phyloP scores from a whole-genome alignment of 2,888 invertebrate genomes.

The Hetaerina titia region DNA sequence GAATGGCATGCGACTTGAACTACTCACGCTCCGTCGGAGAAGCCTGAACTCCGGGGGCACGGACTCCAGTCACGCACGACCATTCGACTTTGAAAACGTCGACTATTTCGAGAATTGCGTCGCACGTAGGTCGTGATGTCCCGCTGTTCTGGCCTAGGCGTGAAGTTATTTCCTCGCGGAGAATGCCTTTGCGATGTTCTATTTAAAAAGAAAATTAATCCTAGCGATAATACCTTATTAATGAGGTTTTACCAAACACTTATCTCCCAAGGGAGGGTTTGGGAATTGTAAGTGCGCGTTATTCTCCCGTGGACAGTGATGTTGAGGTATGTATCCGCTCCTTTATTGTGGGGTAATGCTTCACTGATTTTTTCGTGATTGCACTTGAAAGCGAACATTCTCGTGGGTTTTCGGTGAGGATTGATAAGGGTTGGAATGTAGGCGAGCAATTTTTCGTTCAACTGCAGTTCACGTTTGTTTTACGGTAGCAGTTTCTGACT shows the following conservation, averaged over 20 bases:
- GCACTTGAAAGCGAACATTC: no score
- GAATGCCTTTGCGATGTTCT: background rate
- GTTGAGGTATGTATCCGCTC: no score
- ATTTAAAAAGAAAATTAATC: background rate
- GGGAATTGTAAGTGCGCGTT: no score
- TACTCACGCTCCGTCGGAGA: background rate
- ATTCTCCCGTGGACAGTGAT: no score
- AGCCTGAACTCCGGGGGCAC: background rate
- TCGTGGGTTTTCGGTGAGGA: no score
- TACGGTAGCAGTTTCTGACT: background rate
- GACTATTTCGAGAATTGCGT: slow-evolving; percentile 1
- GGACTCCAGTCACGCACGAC: background rate
- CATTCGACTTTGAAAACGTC: background rate
- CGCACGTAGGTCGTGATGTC: background rate
- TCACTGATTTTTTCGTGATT: no score
- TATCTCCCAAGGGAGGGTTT: no score
- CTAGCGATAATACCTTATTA: background rate
- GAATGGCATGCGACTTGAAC: background rate
- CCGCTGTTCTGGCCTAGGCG: background rate
- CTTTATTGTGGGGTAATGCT: no score
- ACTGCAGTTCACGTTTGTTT: background rate
- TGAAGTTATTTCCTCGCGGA: background rate
- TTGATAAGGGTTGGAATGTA: no score
- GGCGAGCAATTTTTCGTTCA: no score
- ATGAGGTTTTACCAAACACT: background rate